Evolutionary conservation across 2,888 invertebrate species (phyloP).

Genomic region (Eudemis profundana): DNA sequence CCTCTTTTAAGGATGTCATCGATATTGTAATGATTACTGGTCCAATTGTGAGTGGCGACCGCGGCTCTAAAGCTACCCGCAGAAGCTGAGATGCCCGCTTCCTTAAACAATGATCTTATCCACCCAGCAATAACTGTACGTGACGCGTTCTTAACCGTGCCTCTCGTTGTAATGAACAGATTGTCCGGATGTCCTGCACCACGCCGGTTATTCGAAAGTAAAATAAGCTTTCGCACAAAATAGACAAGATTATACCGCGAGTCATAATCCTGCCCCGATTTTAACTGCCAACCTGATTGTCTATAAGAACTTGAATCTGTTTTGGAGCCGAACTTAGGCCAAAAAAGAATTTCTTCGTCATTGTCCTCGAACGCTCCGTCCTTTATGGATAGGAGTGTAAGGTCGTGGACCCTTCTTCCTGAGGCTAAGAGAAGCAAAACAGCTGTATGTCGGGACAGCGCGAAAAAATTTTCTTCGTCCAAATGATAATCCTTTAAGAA

Average conservation of each 20-base stretch:
- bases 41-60: conserved; percentile 36
- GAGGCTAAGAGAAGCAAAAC: neutral
- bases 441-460: neutral
- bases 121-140: too few species aligned
- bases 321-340: too few species aligned
- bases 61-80: conserved; percentile 39
- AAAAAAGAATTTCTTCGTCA: neutral
- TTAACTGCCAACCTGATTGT: too few species aligned
- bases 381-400: neutral
- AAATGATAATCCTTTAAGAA: too few species aligned
- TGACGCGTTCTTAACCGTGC: too few species aligned
- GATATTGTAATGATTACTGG: conserved; percentile 13
- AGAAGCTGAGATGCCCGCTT: conserved; percentile 17
- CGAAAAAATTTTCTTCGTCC: neutral
- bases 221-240: too few species aligned
- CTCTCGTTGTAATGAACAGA: too few species aligned
- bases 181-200: too few species aligned
- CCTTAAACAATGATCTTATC: conserved; percentile 20
- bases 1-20: conserved; percentile 40
- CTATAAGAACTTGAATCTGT: too few species aligned
- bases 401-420: neutral
- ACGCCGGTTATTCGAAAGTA: too few species aligned
- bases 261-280: too few species aligned
- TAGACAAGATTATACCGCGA: too few species aligned
- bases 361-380: neutral